Conservation (phyloP, 2,113 vertebrate genomes). For the Myodes glareolus region DNA sequence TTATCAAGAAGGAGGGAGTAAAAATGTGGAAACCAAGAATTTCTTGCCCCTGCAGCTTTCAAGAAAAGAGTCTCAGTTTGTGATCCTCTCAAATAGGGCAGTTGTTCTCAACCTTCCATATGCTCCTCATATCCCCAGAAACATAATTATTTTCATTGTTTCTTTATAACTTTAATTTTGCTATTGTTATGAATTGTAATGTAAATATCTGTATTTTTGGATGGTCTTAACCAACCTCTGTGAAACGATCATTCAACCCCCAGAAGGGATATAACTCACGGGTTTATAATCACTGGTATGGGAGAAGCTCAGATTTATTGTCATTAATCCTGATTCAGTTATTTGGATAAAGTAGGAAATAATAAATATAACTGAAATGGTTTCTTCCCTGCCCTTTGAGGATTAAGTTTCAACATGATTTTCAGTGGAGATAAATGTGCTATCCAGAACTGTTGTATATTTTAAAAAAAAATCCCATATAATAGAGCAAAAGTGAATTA, state of each 20-base stretch:
- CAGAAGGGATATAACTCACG: neutral
- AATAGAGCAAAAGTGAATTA: neutral
- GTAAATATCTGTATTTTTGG: neutral
- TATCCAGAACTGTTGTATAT: neutral
- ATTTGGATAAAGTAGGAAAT: neutral
- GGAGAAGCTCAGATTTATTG: neutral
- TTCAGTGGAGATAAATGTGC: neutral
- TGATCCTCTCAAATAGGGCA: neutral
- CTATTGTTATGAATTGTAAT: neutral
- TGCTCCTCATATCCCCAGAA: neutral
- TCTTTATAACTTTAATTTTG: neutral
- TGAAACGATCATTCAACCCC: neutral
- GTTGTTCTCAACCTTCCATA: neutral
- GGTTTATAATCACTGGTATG: neutral
- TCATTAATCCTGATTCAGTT: neutral
- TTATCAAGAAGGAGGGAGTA: neutral
- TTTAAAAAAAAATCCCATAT: neutral
- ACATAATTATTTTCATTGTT: neutral
- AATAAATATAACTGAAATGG: neutral
- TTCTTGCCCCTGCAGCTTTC: neutral
- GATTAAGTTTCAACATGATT: neutral
- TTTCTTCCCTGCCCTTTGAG: neutral
- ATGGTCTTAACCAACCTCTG: neutral
- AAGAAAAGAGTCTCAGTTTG: neutral
- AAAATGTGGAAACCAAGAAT: neutral